A percentile compares a stretch with the other conserved stretches of the same genome.
These are phyloP conservation scores for Pseudomyrmex flavicornis DNA, from an alignment of 1,140 invertebrate species.

Conservation along the genomic window DNA sequence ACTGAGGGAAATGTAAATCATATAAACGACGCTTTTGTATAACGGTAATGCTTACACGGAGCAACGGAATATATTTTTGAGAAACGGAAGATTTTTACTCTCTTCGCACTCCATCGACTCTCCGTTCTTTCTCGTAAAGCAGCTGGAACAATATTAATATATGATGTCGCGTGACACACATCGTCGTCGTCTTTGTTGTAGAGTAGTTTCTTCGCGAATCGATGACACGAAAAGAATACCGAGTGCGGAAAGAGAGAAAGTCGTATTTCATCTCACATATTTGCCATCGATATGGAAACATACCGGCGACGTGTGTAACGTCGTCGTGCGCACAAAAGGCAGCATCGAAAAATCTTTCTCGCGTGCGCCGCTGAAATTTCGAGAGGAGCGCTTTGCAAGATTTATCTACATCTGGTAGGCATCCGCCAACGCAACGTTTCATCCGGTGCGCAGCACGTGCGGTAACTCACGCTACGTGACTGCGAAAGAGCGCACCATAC, in stretches of 20 bases:
- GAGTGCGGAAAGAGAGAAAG: constrained; percentile 4
- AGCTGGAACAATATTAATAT: constrained; percentile 58
- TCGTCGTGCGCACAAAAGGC: constrained; percentile 40
- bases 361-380: constrained; percentile 44
- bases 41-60: neutral
- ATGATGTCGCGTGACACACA: constrained; percentile 17
- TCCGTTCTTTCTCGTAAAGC: constrained; percentile 39
- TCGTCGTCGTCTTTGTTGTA: neutral
- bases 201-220: constrained; percentile 47
- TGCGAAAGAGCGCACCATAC: constrained; percentile 13
- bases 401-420: constrained; percentile 51
- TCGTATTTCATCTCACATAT: constrained; percentile 56
- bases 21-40: neutral
- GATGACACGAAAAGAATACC: constrained; percentile 46
- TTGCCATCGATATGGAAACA: constrained; percentile 57
- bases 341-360: constrained; percentile 42
- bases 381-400: constrained; percentile 47
- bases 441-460: constrained; percentile 3
- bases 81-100: constrained; percentile 5
- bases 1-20: neutral
- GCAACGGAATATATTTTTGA: constrained; percentile 18
- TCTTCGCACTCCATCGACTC: constrained; percentile 40
- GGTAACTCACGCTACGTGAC: constrained; percentile 43
- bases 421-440: constrained; percentile 17
- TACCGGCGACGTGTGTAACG: constrained; percentile 43